Conservation (phyloP, 2,113 vertebrate genomes). For the Puma concolor region DNA sequence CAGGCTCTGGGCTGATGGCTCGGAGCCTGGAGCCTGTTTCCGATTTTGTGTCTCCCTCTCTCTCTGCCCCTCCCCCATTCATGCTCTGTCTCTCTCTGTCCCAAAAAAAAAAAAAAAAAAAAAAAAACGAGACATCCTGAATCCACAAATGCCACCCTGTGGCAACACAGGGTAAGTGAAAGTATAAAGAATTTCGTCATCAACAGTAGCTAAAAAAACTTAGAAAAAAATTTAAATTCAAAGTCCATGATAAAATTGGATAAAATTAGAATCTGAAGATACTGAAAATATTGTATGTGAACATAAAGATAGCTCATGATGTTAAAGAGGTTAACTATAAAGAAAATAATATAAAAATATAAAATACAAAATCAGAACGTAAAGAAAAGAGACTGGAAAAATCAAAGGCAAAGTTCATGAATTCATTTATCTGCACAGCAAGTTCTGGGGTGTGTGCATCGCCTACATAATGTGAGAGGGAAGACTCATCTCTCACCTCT, state of each 20-base stretch:
- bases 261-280: not conserved
- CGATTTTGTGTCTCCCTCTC: too few species aligned
- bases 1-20: too few species aligned
- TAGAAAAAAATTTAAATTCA: not conserved
- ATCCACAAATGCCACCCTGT: accelerated
- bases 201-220: not conserved
- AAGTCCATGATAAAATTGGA: not conserved
- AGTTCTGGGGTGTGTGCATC: accelerated
- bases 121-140: not conserved
- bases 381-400: not conserved
- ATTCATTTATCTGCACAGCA: too few species aligned
- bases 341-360: not conserved
- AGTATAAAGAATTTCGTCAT: not conserved
- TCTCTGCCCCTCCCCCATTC: too few species aligned
- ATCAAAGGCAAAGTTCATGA: not conserved
- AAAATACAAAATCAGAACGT: not conserved
- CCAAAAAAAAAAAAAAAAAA: too few species aligned
- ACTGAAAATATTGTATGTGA: not conserved
- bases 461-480: accelerated
- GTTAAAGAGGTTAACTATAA: not conserved
- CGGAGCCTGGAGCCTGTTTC: too few species aligned
- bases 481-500: slow-evolving; percentile 82
- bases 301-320: not conserved
- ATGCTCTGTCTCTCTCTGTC: too few species aligned
- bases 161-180: not conserved